Evolutionary conservation across 1,140 invertebrate genomes (phyloP).

Genomic region (Aphaenogaster ashmeadi): DNA sequence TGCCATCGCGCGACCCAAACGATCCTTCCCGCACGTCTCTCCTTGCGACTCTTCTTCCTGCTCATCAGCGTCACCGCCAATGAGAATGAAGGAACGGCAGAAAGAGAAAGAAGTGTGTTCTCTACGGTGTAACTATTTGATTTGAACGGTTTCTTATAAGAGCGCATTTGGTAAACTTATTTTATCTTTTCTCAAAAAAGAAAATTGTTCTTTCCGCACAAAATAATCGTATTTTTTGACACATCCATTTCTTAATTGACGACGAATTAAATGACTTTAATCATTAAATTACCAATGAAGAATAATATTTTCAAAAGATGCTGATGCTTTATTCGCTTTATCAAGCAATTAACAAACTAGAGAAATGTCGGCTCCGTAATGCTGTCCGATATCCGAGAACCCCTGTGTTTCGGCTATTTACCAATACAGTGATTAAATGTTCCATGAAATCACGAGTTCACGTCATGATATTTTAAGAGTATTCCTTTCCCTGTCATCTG

Average conservation of each 20-base stretch:
- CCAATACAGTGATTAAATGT: constrained; percentile 86
- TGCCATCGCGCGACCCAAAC: constrained; percentile 52
- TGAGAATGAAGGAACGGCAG: constrained; percentile 40
- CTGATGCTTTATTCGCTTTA: background rate
- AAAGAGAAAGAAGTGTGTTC: constrained; percentile 47
- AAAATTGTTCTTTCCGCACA: background rate
- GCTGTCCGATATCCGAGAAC: constrained; percentile 68
- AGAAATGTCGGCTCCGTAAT: background rate
- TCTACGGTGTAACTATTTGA: constrained; percentile 80
- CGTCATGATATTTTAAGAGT: constrained; percentile 87
- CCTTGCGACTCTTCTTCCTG: constrained; percentile 58
- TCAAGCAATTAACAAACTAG: background rate
- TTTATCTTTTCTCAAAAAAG: background rate
- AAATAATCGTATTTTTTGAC: constrained; percentile 19
- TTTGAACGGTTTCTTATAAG: constrained; percentile 73
- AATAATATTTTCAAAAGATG: background rate
- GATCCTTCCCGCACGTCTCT: constrained; percentile 30
- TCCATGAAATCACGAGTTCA: constrained; percentile 87
- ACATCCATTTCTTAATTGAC: constrained; percentile 9
- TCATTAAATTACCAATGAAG: background rate
- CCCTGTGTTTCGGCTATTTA: constrained; percentile 82
- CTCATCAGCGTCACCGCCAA: constrained; percentile 62
- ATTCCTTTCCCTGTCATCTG: constrained; percentile 24
- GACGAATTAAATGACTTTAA: background rate
- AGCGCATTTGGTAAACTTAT: constrained; percentile 67